Evolutionary conservation across 2,797 vertebrate genomes (phyloP).

Genomic region (Dendrocincla fuliginosa): DNA sequence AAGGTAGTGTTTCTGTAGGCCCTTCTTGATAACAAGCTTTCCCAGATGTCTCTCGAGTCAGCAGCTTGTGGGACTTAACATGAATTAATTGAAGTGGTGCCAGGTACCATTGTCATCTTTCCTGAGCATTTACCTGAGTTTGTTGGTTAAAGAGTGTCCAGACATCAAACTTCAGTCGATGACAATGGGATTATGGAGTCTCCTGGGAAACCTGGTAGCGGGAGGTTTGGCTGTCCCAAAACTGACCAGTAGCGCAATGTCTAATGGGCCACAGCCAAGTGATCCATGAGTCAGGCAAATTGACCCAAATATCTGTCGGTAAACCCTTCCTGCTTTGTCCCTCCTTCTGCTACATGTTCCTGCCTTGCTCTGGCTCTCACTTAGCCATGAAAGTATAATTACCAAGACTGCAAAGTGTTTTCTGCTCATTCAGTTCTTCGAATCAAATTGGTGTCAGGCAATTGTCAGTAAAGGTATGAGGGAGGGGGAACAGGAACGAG

Average conservation of each 20-base stretch:
- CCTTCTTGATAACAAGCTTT: background rate
- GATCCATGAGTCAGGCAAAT: rapidly evolving
- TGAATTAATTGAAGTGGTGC: background rate
- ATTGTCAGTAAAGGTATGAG: background rate
- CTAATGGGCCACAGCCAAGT: background rate
- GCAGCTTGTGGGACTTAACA: background rate
- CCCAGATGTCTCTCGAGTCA: background rate
- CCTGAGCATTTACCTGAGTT: background rate
- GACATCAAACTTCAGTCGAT: background rate
- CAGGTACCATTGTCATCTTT: background rate
- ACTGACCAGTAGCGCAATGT: background rate
- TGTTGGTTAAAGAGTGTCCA: background rate
- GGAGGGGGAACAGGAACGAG: background rate
- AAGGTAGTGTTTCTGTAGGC: background rate
- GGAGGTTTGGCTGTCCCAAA: background rate
- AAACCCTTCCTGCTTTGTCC: background rate
- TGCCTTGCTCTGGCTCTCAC: background rate
- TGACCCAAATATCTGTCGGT: background rate
- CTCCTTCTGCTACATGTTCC: background rate
- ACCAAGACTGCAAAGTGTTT: background rate
- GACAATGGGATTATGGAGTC: background rate
- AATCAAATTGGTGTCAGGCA: background rate
- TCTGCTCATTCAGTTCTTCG: background rate
- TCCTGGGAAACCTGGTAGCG: background rate
- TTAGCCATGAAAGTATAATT: background rate